Evolutionary conservation across 2,797 vertebrate species (phyloP), one percentile per base, ranked within the genome.

Genomic region (Kryptolebias ocellatus): DNA sequence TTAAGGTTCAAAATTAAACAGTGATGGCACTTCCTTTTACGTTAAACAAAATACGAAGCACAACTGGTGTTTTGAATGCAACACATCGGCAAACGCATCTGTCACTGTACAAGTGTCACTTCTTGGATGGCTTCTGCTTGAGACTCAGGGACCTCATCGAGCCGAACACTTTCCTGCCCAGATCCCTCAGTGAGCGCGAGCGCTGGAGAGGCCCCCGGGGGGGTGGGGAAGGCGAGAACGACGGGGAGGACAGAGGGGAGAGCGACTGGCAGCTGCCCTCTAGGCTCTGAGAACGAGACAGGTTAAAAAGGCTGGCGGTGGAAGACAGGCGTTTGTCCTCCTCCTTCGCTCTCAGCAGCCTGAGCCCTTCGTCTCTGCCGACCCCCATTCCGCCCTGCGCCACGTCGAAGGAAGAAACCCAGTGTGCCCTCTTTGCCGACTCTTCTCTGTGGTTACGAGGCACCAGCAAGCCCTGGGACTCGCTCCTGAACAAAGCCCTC

Each of bases 321-420:
- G 93, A 95, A 14, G 93, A 94, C 20, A 93, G 87, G 24, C 87
- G 88, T 67, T 94, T 93, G 73, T 93, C 91, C 37, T 86, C 88
- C 16, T 74, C 90, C 76, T 64, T 90, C 34, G 82, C 73, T 66
- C 81, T 87, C 27, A 90, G 78, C 4, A 83, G 63, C 68, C 83
- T 85, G 29, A 76, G 60, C 10, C 83, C 87, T 65, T 90, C 86
- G 1, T 87, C 76, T 64, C 67, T 87, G 72, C 74, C 64, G 24
- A 79, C 37, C 24, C 83, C 74, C 44, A 72, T 66, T 16, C 85
- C 75, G 0, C 88, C 82, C 29, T 85, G 89, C 5, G 91, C 93
- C 20, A 95, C 93, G 27, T 95, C 95, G 44, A 95, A 83, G 0
- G 94, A 95, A 10, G 95, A 95, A 0, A 92, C 90, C 95, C 95